Conservation (phyloP, 2,113 vertebrate genomes). For the Podilymbus podiceps region DNA sequence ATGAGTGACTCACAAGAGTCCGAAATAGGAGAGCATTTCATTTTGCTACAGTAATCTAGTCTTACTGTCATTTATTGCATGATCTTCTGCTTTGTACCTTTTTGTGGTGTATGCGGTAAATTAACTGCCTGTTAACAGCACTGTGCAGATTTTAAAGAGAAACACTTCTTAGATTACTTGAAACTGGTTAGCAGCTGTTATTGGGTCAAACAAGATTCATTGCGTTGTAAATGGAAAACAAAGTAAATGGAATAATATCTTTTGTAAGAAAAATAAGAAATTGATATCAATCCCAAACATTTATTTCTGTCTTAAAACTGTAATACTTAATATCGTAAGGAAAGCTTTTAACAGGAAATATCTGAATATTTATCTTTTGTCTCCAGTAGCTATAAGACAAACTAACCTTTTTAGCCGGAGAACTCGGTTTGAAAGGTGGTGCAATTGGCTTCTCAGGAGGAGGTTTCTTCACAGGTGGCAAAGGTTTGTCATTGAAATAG, state of each 20-base stretch:
- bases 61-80: neutral
- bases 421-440: constrained; percentile 83
- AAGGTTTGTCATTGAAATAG: constrained; percentile 72
- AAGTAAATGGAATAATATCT: neutral
- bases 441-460: neutral
- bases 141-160: neutral
- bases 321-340: neutral
- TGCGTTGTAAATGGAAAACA: neutral
- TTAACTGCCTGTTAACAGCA: neutral
- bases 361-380: neutral
- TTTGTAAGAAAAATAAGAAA: neutral
- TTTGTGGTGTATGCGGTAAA: neutral
- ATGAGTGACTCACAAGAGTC: neutral
- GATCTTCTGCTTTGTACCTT: neutral
- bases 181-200: neutral
- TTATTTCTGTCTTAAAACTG: neutral
- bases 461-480: constrained; percentile 70
- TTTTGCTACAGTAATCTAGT: neutral
- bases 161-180: neutral
- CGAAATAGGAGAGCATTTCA: neutral
- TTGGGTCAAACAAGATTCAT: neutral
- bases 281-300: neutral
- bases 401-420: constrained; percentile 83
- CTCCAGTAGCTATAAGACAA: neutral
- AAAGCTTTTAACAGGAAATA: neutral